These are phyloP conservation scores for Hoplodrina ambigua DNA, from an alignment of 2,888 invertebrate species.

Conservation along the genomic window DNA sequence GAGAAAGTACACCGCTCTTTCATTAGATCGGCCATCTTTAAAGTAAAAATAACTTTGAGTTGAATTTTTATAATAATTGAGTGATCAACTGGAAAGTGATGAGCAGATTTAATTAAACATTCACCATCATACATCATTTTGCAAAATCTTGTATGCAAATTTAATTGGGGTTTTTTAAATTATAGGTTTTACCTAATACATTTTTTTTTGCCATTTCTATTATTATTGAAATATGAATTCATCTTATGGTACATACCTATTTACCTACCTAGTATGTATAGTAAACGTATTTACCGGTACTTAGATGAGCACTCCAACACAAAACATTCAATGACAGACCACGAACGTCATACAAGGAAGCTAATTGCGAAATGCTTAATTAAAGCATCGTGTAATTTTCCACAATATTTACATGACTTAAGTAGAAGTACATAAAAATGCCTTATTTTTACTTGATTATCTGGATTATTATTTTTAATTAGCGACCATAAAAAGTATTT, in stretches of 20 bases:
- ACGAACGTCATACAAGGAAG: background rate
- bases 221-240: background rate
- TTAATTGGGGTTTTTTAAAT: no score
- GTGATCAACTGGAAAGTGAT: slow-evolving; percentile 24
- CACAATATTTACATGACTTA: no score
- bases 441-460: no score
- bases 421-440: no score
- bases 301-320: no score
- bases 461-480: no score
- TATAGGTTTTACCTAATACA: no score
- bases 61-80: slow-evolving; percentile 12
- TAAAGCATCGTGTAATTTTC: background rate
- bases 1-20: slow-evolving; percentile 49
- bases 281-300: no score
- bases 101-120: background rate
- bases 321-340: no score
- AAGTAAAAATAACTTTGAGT: slow-evolving; percentile 6
- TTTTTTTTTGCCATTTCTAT: no score
- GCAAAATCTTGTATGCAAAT: slow-evolving; percentile 1
- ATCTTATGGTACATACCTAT: background rate
- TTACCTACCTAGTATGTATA: no score
- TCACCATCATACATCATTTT: background rate
- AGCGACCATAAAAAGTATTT: no score
- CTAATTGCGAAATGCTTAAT: background rate
- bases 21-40: slow-evolving; percentile 11